A percentile compares a stretch with the other conserved stretches of the same genome.
Evolutionary conservation across 2,888 invertebrate species (phyloP).

Genomic region (Harpalus rufipes): DNA sequence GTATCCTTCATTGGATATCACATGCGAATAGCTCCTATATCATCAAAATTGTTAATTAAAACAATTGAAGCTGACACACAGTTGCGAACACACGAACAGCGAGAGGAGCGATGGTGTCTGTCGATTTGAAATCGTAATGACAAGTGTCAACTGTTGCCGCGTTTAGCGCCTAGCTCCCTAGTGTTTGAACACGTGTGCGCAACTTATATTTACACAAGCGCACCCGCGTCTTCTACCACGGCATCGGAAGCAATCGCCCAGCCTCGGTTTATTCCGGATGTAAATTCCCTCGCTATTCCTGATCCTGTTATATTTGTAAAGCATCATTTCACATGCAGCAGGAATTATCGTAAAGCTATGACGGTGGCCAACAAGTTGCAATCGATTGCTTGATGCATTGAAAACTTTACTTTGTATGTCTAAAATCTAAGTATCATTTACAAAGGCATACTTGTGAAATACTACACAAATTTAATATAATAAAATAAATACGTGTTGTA

Average conservation of each 20-base stretch:
- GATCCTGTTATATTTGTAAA: constrained; percentile 28
- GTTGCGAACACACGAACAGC: constrained; percentile 27
- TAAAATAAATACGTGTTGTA: too few relatives aligned
- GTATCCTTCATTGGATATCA: neutral
- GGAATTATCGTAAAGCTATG: constrained; percentile 10
- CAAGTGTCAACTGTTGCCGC: constrained; percentile 36
- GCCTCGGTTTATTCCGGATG: constrained; percentile 17
- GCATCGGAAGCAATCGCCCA: constrained; percentile 3
- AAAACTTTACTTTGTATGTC: too few relatives aligned
- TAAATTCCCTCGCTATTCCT: neutral
- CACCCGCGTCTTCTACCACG: neutral
- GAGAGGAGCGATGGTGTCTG: neutral
- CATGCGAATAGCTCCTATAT: constrained; percentile 12
- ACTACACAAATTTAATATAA: too few relatives aligned
- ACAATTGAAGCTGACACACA: neutral
- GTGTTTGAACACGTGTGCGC: constrained; percentile 46
- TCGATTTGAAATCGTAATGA: constrained; percentile 30
- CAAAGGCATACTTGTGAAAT: too few relatives aligned
- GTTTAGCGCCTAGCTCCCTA: constrained; percentile 24
- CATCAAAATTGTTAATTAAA: constrained; percentile 26
- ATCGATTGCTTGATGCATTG: neutral
- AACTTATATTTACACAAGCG: constrained; percentile 49
- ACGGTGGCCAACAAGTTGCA: neutral
- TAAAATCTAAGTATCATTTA: too few relatives aligned
- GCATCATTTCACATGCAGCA: constrained; percentile 22